Conservation (phyloP, 23 tunicate genomes). For the Halocynthia aurantium region DNA sequence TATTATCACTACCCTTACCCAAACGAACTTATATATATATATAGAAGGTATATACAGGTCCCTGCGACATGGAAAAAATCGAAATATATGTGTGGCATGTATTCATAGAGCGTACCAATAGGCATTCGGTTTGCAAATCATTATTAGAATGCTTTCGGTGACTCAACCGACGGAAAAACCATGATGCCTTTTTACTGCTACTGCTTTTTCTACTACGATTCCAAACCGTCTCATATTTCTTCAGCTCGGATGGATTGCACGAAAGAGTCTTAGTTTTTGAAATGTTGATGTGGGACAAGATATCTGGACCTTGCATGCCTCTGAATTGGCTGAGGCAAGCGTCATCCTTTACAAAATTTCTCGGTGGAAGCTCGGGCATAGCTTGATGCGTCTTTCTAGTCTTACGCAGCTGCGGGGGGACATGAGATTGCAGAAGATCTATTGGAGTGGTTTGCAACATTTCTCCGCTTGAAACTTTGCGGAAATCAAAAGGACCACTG, state of each 20-base stretch:
- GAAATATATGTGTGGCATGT: too few species aligned
- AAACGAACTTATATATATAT: too few species aligned
- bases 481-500: conserved; percentile 5
- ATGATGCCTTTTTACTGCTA: neutral
- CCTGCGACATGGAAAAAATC: too few species aligned
- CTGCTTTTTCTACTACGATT: neutral
- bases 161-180: neutral
- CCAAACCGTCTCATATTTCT: conserved; percentile 1
- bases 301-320: neutral
- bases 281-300: neutral
- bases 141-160: neutral
- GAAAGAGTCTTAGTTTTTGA: neutral
- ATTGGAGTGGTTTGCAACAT: conserved; percentile 1
- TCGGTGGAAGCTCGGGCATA: neutral
- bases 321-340: neutral
- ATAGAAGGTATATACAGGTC: too few species aligned
- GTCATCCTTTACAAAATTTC: neutral
- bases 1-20: too few species aligned
- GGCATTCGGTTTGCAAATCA: neutral
- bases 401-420: neutral
- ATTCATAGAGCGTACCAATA: neutral
- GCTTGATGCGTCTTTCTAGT: neutral
- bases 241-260: neutral
- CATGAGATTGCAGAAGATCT: conserved; percentile 1
- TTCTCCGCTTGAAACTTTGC: neutral